Conservation (phyloP, 2,888 invertebrate species). For the Philonicus albiceps region DNA sequence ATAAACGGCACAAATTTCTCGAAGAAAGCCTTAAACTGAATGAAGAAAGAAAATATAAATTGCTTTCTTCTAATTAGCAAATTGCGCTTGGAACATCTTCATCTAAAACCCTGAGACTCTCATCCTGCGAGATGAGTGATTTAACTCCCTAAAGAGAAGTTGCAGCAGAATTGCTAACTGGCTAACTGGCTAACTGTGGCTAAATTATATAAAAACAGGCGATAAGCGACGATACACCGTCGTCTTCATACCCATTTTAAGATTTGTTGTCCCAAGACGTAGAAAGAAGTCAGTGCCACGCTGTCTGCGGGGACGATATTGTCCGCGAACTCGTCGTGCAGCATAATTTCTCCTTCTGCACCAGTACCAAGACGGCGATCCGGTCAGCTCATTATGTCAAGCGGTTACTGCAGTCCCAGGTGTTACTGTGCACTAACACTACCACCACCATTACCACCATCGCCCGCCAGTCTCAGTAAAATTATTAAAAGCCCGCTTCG, state of each 20-base stretch:
- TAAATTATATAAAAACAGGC: conserved; percentile 14
- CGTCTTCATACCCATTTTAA: background rate
- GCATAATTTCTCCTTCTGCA: background rate
- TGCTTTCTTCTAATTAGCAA: background rate
- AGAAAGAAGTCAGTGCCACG: background rate
- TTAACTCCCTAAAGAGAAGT: background rate
- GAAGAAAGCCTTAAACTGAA: background rate
- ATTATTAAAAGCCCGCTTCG: background rate
- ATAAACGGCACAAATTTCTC: background rate
- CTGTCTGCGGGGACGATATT: background rate
- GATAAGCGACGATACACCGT: background rate
- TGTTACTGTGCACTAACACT: no score
- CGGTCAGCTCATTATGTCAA: background rate
- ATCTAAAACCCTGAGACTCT: background rate
- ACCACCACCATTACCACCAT: background rate
- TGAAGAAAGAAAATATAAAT: background rate
- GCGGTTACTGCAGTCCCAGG: conserved; percentile 11
- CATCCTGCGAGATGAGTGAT: background rate
- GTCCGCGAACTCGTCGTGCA: background rate
- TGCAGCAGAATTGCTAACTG: background rate
- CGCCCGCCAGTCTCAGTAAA: background rate
- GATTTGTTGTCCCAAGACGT: background rate
- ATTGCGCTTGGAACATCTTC: background rate
- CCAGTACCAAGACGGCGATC: background rate
- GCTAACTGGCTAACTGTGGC: background rate